Conservation (phyloP, 1,140 invertebrate species). For the Ridgeia piscesae region DNA sequence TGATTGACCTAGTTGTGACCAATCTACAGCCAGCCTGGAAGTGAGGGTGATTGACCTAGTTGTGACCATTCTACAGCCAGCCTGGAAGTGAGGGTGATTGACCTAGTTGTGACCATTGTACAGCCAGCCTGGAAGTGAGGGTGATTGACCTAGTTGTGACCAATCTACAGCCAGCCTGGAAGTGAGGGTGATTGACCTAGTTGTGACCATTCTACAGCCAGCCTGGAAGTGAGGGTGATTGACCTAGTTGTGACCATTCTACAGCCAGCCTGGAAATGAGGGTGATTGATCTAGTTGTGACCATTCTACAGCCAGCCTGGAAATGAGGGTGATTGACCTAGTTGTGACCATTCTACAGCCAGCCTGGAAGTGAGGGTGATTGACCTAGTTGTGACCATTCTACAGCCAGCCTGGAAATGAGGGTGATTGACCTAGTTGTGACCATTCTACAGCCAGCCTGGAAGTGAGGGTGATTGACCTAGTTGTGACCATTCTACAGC, state of each 20-base stretch:
- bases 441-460: slow-evolving; percentile 81
- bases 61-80: too few relatives aligned
- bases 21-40: too few relatives aligned
- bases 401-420: slow-evolving; percentile 84
- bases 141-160: slow-evolving; percentile 63
- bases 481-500: slow-evolving; percentile 75
- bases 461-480: slow-evolving; percentile 7
- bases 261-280: slow-evolving; percentile 70
- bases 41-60: too few relatives aligned
- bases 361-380: slow-evolving; percentile 58
- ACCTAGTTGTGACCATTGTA: too few relatives aligned
- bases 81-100: neutral
- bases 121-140: too few relatives aligned
- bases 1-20: too few relatives aligned
- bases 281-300: too few relatives aligned
- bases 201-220: too few relatives aligned
- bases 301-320: slow-evolving; percentile 29
- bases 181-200: neutral
- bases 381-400: slow-evolving; percentile 70
- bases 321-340: slow-evolving; percentile 84
- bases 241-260: slow-evolving; percentile 71
- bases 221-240: too few relatives aligned
- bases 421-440: slow-evolving; percentile 74
- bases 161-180: slow-evolving; percentile 78
- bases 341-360: slow-evolving; percentile 78